A percentile compares a stretch with the other conserved stretches of the same genome.
Evolutionary conservation across 2,888 invertebrate species (phyloP).

Genomic region (Pyrrhia umbra): DNA sequence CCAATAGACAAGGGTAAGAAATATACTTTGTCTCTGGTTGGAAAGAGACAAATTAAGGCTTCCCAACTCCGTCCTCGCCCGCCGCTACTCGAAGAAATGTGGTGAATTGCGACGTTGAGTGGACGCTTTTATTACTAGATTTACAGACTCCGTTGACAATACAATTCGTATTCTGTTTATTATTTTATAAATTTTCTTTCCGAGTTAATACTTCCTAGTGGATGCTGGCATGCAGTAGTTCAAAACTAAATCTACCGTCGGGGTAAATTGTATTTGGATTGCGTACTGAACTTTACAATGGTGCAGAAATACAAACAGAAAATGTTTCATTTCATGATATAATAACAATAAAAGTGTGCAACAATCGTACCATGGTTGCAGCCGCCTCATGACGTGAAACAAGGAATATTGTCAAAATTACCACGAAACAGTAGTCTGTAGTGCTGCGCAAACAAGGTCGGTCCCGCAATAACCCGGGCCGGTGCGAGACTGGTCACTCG

Average conservation of each 20-base stretch:
- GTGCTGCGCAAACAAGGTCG: constrained; percentile 83
- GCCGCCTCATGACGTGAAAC: constrained; percentile 55
- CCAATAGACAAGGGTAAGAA: constrained; percentile 69
- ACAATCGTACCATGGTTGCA: constrained; percentile 39
- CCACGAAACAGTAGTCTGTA: constrained; percentile 79
- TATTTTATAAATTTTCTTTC: constrained; percentile 45
- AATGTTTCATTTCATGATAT: constrained; percentile 50
- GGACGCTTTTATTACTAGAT: constrained; percentile 75
- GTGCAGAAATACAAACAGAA: constrained; percentile 35
- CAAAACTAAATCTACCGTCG: constrained; percentile 23
- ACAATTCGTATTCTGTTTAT: constrained; percentile 59
- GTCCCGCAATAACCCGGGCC: constrained; percentile 79
- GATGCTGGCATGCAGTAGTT: constrained; percentile 16
- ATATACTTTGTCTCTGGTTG: constrained; percentile 63
- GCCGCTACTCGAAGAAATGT: constrained; percentile 69
- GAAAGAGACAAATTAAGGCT: constrained; percentile 69
- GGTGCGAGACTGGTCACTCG: constrained; percentile 77
- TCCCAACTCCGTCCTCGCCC: constrained; percentile 64
- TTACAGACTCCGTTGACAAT: constrained; percentile 69
- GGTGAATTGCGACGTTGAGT: constrained; percentile 73
- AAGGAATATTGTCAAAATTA: constrained; percentile 82
- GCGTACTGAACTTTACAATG: constrained; percentile 17
- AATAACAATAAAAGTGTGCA: constrained; percentile 49
- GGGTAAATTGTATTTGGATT: constrained; percentile 28
- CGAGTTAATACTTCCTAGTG: constrained; percentile 34